Evolutionary conservation across 2,797 vertebrate genomes (phyloP).

Genomic region (Limnodromus scolopaceus): DNA sequence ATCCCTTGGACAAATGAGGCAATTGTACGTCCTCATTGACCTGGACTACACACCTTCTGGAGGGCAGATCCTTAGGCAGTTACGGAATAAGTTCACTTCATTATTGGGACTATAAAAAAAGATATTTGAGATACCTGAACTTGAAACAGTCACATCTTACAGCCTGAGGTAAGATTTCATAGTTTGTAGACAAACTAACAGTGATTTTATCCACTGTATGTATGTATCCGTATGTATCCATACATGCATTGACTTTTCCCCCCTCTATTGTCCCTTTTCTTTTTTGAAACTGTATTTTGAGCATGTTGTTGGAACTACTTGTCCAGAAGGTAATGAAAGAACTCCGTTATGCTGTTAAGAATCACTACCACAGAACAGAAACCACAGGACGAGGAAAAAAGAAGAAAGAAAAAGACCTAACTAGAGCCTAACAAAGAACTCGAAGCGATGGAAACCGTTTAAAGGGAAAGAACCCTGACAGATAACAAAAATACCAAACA

Average conservation of each 20-base stretch:
- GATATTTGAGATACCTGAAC: not conserved
- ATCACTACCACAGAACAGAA: not conserved
- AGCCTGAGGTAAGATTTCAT: not conserved
- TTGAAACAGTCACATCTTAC: not conserved
- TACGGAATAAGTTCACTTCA: not conserved
- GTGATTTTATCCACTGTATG: not conserved
- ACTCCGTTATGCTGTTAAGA: not conserved
- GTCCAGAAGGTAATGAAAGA: not conserved
- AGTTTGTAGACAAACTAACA: not conserved
- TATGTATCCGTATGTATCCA: no score
- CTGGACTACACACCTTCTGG: not conserved
- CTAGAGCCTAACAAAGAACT: not conserved
- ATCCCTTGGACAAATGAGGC: not conserved
- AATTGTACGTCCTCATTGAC: not conserved
- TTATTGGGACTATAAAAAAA: not conserved
- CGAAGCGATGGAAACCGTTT: not conserved
- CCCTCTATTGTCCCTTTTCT: not conserved
- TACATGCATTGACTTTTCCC: not conserved
- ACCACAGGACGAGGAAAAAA: not conserved
- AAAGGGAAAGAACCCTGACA: not conserved
- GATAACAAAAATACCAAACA: not conserved
- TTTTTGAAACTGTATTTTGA: not conserved
- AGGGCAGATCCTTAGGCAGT: not conserved
- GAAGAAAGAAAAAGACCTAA: not conserved
- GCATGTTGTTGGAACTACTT: not conserved